Evolutionary conservation across 1,140 invertebrate genomes (phyloP), one percentile per base, ranked within the genome.

Genomic region (Akabosia matsudoensis): DNA sequence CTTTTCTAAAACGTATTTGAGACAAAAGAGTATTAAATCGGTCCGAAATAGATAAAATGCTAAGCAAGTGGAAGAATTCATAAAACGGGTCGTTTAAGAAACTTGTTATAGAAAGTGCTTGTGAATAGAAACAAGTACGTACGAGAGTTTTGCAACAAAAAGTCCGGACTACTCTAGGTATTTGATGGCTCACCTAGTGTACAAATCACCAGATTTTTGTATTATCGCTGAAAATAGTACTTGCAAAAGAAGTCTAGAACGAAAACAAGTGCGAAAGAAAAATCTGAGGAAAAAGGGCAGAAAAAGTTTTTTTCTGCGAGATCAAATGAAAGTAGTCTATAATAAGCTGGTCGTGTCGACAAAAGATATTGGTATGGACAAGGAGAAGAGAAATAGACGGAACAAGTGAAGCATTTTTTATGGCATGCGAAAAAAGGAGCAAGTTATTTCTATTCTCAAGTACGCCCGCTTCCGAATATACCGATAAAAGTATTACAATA

Each of bases 341-440:
- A 67, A 67, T 30, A 67, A 67, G 61, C 61, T n/a, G n/a, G n/a
- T n/a, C n/a, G n/a, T n/a, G n/a, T n/a, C n/a, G n/a, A n/a, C n/a
- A n/a, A n/a, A n/a, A n/a, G n/a, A n/a, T 67, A 31, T 45, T 45
- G 37, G 54, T 61, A 61, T n/a, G n/a, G 54, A 61, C 4, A 67
- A 67, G n/a, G 61, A 67, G 3, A n/a, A 61, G 24, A 61, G n/a
- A 61, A 61, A 10, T 22, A 22, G 24, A n/a, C 54, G 61, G 61
- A 67, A 67, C 61, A 67, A 67, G 61, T 67, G 61, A 30, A 67
- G 61, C 61, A 67, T 30, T 67, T 67, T 28, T 67, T 67, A 67
- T 67, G 61, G 61, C 7, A 45, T 30, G 30, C 28, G 61, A 30
- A 67, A 67, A 10, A 22, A 22, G 26, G 10, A 67, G 13, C 14